Evolutionary conservation across 2,113 vertebrate genomes (phyloP), one percentile per base, ranked within the genome.

Genomic region (Colius striatus): DNA sequence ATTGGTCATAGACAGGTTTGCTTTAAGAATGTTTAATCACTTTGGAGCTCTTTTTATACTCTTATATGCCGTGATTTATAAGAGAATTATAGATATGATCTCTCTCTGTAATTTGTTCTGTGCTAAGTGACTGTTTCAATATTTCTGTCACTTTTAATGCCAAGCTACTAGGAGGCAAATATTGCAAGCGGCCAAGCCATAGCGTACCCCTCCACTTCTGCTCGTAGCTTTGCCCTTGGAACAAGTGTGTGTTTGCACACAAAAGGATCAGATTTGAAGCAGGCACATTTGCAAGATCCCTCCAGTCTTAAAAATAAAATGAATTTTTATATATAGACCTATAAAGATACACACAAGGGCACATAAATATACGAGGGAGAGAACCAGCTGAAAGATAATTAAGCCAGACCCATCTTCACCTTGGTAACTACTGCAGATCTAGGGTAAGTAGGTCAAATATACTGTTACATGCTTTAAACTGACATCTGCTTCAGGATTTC

Each of bases 371-470:
- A 21, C 13, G 16, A 4, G 34, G 70, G 13, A n/a, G 34, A 83
- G 15, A 83, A 81, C 4, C 26, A 81, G 41, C 29, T 57, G 48
- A 83, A 85, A 51, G 60, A n/a, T 68, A 62, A 77, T 90, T 84
- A 55, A 84, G 16, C 41, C 34, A 78, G 73, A 26, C 70, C 13
- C 45, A 55, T 94, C 94, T 94, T 94, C n/a, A 72, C 79, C 50
- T 68, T 47, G 57, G 45, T 87, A 78, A 41, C 61, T 81, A 86
- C 86, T 38, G 85, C 57, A 88, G 61, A 90, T 85, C 38, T 54
- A 32, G 58, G 68, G 5, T 87, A 96, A 93, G 73, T 92, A 85
- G 93, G 94, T 96, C 76, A 95, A 72, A 94, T 61, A 50, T 7
- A 13, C 60, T 65, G 23, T 84, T 90, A 68, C 19, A 13, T 65